Base-by-base conservation (phyloP, 1,140 invertebrate species). In the Lanistes nyassanus region DNA sequence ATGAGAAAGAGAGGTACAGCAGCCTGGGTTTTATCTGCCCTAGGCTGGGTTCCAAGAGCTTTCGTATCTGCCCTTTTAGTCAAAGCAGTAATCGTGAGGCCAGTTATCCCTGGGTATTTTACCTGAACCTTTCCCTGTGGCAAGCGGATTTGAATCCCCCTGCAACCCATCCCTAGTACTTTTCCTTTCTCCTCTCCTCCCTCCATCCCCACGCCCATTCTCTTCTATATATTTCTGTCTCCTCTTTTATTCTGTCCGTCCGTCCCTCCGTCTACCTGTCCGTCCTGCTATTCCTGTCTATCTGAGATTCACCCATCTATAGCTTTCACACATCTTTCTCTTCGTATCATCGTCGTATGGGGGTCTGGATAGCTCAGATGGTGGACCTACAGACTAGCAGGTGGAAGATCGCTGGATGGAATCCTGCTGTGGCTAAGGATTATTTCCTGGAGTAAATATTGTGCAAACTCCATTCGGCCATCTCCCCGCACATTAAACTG, bases 101-200 rank as follows among this genome's bases (percentile, higher is more conserved):
- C 29, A 6, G 29, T 65, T 6, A 36, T 36, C 39, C n/a, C 23
- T 26, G 31, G 26, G 9, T 62, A 11, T 26, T 62, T 31, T 9
- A 62, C 7, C 31, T 31, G 58, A 9, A 62, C 9, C 9, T n/a
- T 31, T 62, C 58, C 9, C 58, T n/a, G 23, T n/a, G 23, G 11
- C 26, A 23, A 60, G 23, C 23, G 58, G 6, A 23, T 11, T 9
- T 60, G 58, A 9, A 23, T n/a, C 5, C 31, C n/a, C 23, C 31
- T 26, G n/a, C n/a, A 23, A 11, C 7, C 7, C 7, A 26, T 6
- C 7, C 7, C 58, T 62, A 23, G n/a, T 31, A 26, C 58, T 62
- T 31, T 62, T 31, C 31, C 58, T 62, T 31, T 62, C 58, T 62
- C 58, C 58, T 62, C 58, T 62, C 58, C n/a, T n/a, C n/a, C n/a